phyloP scores from a whole-genome alignment of 1,140 invertebrate species.

The Diorhabda carinulata region DNA sequence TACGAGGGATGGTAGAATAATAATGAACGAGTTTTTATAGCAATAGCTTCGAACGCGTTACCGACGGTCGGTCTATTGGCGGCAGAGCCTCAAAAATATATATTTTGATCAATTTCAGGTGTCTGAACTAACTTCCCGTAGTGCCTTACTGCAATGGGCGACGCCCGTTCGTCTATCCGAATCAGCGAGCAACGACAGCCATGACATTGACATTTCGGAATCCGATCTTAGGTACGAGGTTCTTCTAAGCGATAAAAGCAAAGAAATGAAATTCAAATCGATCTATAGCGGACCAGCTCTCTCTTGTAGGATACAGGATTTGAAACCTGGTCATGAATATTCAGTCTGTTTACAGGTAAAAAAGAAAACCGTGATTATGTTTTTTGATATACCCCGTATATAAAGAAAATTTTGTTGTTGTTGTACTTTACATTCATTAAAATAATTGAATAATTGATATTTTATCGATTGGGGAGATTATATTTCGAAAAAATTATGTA shows the following conservation, averaged over 20 bases:
- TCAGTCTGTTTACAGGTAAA: constrained; percentile 61
- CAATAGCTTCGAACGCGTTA: too few species aligned
- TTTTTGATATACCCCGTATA: too few species aligned
- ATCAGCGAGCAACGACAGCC: constrained; percentile 47
- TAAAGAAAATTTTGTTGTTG: too few species aligned
- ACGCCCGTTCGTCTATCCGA: constrained; percentile 60
- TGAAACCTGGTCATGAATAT: constrained; percentile 78
- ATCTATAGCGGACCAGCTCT: constrained; percentile 71
- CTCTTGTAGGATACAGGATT: constrained; percentile 67
- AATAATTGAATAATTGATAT: too few species aligned
- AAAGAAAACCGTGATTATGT: background rate
- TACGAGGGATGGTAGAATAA: too few species aligned
- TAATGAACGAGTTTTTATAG: too few species aligned
- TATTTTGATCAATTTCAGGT: constrained; percentile 52
- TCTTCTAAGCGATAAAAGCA: constrained; percentile 69
- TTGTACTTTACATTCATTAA: too few species aligned
- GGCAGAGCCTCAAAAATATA: background rate
- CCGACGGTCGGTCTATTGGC: too few species aligned
- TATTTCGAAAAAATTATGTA: too few species aligned
- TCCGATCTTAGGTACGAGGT: constrained; percentile 72
- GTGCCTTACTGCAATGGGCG: constrained; percentile 74
- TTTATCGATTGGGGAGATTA: too few species aligned
- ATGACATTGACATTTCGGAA: constrained; percentile 49
- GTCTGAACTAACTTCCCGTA: constrained; percentile 70
- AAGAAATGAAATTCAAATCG: constrained; percentile 72